A percentile compares a stretch with the other conserved stretches of the same genome.
Conservation (phyloP, 2,888 invertebrate species). For the Leucoptera coffeella region DNA sequence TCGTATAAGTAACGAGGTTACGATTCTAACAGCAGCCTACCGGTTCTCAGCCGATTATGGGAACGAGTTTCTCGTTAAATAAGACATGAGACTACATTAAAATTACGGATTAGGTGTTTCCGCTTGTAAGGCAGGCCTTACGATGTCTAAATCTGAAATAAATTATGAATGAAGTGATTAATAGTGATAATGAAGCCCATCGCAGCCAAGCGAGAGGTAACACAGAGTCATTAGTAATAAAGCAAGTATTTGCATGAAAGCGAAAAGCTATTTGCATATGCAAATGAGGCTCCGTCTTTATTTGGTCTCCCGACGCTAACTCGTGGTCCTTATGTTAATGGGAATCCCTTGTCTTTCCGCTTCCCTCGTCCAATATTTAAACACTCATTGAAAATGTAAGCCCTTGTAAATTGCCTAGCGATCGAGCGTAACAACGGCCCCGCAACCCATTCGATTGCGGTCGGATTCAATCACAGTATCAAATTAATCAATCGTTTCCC, state of each 20-base stretch:
- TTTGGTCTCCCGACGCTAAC: slow-evolving; percentile 37
- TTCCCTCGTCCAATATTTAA: slow-evolving; percentile 14
- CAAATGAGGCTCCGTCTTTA: slow-evolving; percentile 44
- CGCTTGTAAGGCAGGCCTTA: no score
- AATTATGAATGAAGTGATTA: no score
- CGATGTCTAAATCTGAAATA: no score
- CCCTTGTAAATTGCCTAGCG: slow-evolving; percentile 13
- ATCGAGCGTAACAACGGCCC: slow-evolving; percentile 9
- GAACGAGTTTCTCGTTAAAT: no score
- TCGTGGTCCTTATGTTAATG: slow-evolving; percentile 33
- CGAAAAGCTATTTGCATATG: slow-evolving; percentile 45
- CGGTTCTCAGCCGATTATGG: no score
- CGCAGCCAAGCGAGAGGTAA: no score
- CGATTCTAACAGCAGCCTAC: no score
- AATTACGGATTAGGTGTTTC: no score
- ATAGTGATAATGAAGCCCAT: no score
- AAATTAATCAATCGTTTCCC: background rate
- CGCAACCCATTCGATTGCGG: background rate
- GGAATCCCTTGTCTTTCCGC: slow-evolving; percentile 14
- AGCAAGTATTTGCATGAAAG: slow-evolving; percentile 44
- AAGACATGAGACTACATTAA: no score
- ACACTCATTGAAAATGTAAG: slow-evolving; percentile 14
- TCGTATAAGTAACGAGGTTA: no score
- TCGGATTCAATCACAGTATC: no score
- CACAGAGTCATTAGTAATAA: slow-evolving; percentile 44